Conservation (phyloP, 2,888 invertebrate genomes). For the Spialia ferax region DNA sequence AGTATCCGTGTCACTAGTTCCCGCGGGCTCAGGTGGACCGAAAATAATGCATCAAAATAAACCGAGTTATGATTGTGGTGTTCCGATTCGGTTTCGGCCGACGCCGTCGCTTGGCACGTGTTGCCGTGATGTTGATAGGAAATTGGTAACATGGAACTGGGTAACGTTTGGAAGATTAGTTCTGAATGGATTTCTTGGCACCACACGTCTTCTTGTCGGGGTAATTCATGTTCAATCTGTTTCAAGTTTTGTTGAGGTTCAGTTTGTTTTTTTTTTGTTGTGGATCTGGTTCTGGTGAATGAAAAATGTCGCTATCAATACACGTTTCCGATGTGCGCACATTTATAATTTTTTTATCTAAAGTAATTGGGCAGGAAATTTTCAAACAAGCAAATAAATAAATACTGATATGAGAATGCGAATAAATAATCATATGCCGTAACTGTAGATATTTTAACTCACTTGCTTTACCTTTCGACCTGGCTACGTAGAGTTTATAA, state of each 20-base stretch:
- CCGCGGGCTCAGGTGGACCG: conserved; percentile 15
- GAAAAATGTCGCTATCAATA: too few species aligned
- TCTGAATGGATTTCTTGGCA: conserved; percentile 17
- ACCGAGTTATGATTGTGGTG: conserved; percentile 14
- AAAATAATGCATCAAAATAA: conserved; percentile 19
- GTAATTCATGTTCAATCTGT: not conserved
- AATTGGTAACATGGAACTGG: conserved; percentile 2
- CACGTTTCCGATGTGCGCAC: too few species aligned
- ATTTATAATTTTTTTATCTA: too few species aligned
- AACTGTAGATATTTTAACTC: not conserved
- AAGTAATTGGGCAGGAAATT: too few species aligned
- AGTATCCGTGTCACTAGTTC: conserved; percentile 31
- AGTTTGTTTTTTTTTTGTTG: not conserved
- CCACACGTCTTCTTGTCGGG: not conserved
- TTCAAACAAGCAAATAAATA: too few species aligned
- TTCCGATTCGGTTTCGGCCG: conserved; percentile 8
- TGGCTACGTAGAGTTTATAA: not conserved
- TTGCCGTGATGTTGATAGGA: conserved; percentile 14
- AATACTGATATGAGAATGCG: not conserved
- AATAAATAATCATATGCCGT: not conserved
- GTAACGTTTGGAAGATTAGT: not conserved
- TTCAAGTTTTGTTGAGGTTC: not conserved
- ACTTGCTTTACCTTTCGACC: not conserved
- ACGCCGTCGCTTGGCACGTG: conserved; percentile 10
- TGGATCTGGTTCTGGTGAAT: too few species aligned